phyloP scores from a whole-genome alignment of 2,113 vertebrate species.

The Oncorhynchus nerka region DNA sequence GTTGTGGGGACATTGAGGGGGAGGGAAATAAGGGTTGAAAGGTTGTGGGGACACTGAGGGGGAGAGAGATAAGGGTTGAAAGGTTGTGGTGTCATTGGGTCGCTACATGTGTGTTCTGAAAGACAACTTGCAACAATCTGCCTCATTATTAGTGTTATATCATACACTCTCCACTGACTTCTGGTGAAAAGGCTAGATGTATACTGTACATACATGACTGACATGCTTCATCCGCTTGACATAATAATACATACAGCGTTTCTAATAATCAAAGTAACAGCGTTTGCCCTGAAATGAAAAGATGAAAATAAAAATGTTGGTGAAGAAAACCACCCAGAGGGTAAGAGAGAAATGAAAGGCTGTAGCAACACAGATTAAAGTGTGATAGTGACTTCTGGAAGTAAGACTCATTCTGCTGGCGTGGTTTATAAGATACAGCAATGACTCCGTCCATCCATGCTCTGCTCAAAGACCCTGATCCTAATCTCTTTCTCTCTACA shows the following conservation, averaged over 20 bases:
- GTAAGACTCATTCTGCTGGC: neutral
- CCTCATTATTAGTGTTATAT: no score
- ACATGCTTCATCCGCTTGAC: no score
- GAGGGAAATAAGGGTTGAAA: no score
- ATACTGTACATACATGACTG: no score
- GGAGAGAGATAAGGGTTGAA: no score
- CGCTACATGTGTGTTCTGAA: no score
- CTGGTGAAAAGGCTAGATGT: no score
- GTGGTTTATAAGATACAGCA: neutral
- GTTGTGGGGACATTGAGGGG: no score
- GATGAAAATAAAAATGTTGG: neutral
- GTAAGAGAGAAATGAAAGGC: neutral
- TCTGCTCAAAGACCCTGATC: constrained; percentile 26
- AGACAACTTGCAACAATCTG: no score
- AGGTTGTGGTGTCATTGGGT: no score
- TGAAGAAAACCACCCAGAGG: neutral
- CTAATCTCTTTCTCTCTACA: constrained; percentile 26
- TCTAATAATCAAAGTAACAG: neutral
- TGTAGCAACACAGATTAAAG: neutral
- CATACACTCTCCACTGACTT: no score
- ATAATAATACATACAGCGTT: neutral
- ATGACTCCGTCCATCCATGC: constrained; percentile 7
- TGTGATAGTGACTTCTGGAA: neutral
- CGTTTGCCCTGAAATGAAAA: neutral
- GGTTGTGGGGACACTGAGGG: no score